Conservation (phyloP, 1,140 invertebrate species). For the Musca vetustissima region DNA sequence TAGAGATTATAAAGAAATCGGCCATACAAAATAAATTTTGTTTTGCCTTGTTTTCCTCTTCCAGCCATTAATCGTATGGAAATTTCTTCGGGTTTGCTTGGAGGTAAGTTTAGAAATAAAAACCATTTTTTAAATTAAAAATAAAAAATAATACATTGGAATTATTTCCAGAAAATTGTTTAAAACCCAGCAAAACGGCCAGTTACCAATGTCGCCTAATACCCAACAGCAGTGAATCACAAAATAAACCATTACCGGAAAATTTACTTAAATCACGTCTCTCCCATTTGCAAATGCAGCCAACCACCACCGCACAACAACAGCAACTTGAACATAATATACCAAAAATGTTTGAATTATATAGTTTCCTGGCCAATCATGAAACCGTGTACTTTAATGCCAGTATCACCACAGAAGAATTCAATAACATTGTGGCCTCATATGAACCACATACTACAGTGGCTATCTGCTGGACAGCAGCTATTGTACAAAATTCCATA, state of each 20-base stretch:
- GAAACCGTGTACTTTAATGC: conserved; percentile 49
- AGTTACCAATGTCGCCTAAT: conserved; percentile 39
- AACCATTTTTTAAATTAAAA: too few relatives aligned
- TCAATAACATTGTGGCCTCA: conserved; percentile 42
- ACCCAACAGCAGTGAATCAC: not conserved
- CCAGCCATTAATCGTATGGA: conserved; percentile 50
- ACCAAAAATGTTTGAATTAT: conserved; percentile 31
- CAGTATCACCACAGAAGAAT: conserved; percentile 50
- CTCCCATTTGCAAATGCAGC: conserved; percentile 6
- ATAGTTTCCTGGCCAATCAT: conserved; percentile 48
- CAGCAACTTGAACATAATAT: conserved; percentile 25
- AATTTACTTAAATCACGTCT: conserved; percentile 3
- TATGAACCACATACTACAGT: conserved; percentile 47
- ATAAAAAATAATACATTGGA: conserved; percentile 5
- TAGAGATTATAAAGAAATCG: not conserved
- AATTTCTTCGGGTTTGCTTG: conserved; percentile 37
- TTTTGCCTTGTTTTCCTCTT: too few relatives aligned
- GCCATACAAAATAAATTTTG: not conserved
- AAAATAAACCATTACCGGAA: not conserved
- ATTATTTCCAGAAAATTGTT: conserved; percentile 31
- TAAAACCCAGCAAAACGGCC: conserved; percentile 42
- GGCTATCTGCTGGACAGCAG: conserved; percentile 44
- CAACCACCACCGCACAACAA: conserved; percentile 32
- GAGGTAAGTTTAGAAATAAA: conserved; percentile 27
- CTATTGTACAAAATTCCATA: conserved; percentile 33